Evolutionary conservation across 2,888 invertebrate species (phyloP).

Genomic region (Euzetes globulus): DNA sequence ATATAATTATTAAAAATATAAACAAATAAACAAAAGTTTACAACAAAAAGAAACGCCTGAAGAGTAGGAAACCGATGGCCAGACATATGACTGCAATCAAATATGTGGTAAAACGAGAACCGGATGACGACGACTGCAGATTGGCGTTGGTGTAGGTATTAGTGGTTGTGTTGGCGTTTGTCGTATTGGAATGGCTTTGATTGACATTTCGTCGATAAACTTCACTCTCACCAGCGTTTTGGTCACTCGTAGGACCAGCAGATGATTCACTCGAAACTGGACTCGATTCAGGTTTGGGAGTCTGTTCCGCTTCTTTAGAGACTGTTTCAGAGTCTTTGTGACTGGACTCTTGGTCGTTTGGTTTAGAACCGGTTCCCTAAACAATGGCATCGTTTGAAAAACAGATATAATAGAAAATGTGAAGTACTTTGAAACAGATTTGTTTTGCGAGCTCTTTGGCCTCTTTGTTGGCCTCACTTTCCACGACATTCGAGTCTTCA

Average conservation of each 20-base stretch:
- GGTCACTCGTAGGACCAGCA: neutral
- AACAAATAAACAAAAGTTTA: neutral
- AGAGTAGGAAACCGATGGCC: conserved; percentile 34
- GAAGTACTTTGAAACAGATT: conserved; percentile 44
- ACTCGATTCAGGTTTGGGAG: neutral
- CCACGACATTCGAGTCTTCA: neutral
- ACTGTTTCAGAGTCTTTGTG: neutral
- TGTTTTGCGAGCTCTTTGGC: conserved; percentile 49
- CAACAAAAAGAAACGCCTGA: conserved; percentile 29
- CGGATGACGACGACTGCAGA: conserved; percentile 12
- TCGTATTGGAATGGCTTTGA: neutral
- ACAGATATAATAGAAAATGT: neutral
- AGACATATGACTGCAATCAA: conserved; percentile 15
- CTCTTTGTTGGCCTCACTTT: conserved; percentile 46
- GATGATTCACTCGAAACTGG: neutral
- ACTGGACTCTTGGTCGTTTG: too few species aligned
- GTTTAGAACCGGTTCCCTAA: too few species aligned
- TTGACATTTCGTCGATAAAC: neutral
- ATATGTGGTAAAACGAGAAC: conserved; percentile 30
- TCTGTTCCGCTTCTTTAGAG: neutral
- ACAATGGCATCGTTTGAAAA: neutral
- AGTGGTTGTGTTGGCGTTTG: neutral
- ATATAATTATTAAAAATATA: too few species aligned
- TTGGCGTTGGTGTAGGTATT: neutral
- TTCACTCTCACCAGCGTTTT: neutral